phyloP scores from a whole-genome alignment of 2,797 vertebrate genomes.

The Tangara arthus region DNA sequence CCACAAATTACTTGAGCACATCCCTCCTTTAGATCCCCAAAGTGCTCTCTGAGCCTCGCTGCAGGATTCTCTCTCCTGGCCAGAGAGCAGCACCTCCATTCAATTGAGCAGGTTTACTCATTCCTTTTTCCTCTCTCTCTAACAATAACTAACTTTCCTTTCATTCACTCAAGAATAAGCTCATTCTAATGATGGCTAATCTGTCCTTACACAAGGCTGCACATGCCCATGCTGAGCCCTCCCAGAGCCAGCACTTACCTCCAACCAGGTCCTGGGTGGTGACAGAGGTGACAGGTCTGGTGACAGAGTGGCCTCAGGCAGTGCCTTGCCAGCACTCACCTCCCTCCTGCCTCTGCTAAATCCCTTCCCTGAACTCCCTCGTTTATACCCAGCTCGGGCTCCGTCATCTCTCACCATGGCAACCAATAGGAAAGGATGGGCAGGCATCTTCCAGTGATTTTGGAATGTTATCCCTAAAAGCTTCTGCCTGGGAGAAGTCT shows the following conservation, averaged over 20 bases:
- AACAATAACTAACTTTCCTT: neutral
- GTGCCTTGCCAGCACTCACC: neutral
- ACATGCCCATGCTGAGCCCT: neutral
- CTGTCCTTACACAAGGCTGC: neutral
- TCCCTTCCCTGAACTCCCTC: conserved; percentile 32
- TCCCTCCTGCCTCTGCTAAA: conserved; percentile 48
- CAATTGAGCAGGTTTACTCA: neutral
- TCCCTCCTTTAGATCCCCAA: neutral
- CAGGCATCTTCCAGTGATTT: conserved; percentile 32
- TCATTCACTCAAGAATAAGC: neutral
- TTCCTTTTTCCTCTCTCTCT: neutral
- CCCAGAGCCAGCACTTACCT: conserved; percentile 34
- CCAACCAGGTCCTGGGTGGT: neutral
- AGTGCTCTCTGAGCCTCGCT: neutral
- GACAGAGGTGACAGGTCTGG: neutral
- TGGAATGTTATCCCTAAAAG: conserved; percentile 25
- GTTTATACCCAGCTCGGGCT: conserved; percentile 66
- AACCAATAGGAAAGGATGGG: conserved; percentile 69
- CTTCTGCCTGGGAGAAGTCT: neutral
- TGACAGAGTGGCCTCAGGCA: neutral
- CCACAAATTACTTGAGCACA: neutral
- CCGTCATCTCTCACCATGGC: conserved; percentile 78
- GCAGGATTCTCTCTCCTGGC: neutral
- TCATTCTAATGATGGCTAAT: neutral
- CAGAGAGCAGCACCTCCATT: neutral